Percentiles rank a stretch among this genome's conserved stretches.
Evolutionary conservation across 1,140 invertebrate genomes (phyloP).

Genomic region (Anastrepha ludens): DNA sequence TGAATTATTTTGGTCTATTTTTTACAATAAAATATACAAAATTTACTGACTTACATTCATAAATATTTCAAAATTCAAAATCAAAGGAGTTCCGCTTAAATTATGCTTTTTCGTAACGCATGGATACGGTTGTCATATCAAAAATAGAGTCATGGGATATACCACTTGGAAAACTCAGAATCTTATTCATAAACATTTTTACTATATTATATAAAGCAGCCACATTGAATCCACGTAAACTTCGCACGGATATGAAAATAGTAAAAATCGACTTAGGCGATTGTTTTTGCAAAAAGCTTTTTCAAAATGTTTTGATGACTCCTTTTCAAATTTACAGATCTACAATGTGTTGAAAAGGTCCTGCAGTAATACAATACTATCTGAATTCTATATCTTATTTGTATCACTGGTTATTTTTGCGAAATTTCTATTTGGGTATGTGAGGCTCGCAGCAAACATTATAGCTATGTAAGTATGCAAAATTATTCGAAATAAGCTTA

Average conservation of each 20-base stretch:
- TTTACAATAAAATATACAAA: background rate
- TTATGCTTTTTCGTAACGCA: background rate
- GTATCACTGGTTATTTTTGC: slow-evolving; percentile 44
- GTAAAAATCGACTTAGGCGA: slow-evolving; percentile 28
- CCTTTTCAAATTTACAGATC: slow-evolving; percentile 6
- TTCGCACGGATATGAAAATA: slow-evolving; percentile 61
- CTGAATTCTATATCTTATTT: slow-evolving; percentile 25
- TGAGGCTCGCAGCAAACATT: slow-evolving; percentile 63
- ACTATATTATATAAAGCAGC: slow-evolving; percentile 64
- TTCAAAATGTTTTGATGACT: background rate
- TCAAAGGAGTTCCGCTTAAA: background rate
- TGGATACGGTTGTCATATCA: slow-evolving; percentile 28
- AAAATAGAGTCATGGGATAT: slow-evolving; percentile 53
- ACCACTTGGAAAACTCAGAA: slow-evolving; percentile 59
- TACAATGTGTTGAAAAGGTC: slow-evolving; percentile 10
- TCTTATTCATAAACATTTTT: slow-evolving; percentile 66
- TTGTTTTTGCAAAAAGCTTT: background rate
- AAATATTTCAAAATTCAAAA: slow-evolving; percentile 4
- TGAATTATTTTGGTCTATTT: background rate
- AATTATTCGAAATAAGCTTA: background rate
- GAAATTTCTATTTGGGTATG: slow-evolving; percentile 63
- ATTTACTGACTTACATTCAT: background rate
- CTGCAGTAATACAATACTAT: slow-evolving; percentile 10
- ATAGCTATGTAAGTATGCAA: slow-evolving; percentile 64
- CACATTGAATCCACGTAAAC: slow-evolving; percentile 62